Base-by-base conservation (phyloP, 2,113 vertebrate genomes). In the Genyomyrus donnyi region DNA sequence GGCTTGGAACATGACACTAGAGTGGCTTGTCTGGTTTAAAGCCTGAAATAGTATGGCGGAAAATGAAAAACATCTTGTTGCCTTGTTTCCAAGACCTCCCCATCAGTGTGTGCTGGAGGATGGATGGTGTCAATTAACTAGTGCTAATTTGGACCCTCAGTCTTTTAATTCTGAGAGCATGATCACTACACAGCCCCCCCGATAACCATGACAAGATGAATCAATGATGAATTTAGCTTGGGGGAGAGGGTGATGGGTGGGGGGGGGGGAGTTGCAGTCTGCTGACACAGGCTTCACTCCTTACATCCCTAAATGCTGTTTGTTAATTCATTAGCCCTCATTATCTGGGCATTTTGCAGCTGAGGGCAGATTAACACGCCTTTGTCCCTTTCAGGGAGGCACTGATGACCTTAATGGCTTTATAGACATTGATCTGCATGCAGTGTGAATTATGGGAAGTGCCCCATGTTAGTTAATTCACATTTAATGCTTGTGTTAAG, bases 351-450 rank as follows among this genome's bases (percentile, higher is more conserved):
- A 91, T 91, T 92, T 91, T 46, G 85, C 89, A 92, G 91, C 89
- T 87, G 85, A 42, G 49, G 87, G 83, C 66, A 88, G 24, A 85
- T 46, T 85, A n/a, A 21, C 42, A 85, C 21, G 24, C 83, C 42
- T 89, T 0, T 80, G 88, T 84, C 21, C n/a, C 62, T 70, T 93
- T 93, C 85, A 77, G 86, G 90, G 90, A 31, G 87, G 85, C 92
- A 95, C 94, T 90, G 94, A 93, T 89, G 91, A 15, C 89, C 91
- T 92, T 93, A 95, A 94, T 95, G 93, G 92, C 87, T 92, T 92
- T 92, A 90, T 90, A 92, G 92, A 89, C 77, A 87, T 90, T 89
- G 77, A 62, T 74, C 66, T 17, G 5, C 21, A 87, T 80, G 62
- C 49, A 84, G 74, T 19, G n/a, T 87, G 39, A 74, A 45, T 70